A percentile compares a stretch with the other conserved stretches of the same genome.
Conservation (phyloP, 2,888 invertebrate genomes). For the Netelia melanura region DNA sequence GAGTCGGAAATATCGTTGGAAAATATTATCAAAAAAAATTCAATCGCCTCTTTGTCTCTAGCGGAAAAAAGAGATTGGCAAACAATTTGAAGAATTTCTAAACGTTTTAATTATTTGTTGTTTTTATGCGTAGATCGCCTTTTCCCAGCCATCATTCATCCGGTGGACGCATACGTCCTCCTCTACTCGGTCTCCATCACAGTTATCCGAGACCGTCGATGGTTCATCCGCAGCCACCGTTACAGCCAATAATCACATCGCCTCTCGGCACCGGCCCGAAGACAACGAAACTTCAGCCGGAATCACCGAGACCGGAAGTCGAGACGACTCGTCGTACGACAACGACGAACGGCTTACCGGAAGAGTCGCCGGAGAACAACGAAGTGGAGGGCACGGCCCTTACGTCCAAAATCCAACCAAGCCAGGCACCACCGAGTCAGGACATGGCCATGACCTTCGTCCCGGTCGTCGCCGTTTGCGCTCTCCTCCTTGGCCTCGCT, state of each 20-base stretch:
- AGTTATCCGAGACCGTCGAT: slow-evolving; percentile 75
- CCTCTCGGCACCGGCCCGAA: slow-evolving; percentile 74
- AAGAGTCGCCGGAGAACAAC: slow-evolving; percentile 68
- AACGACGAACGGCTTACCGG: slow-evolving; percentile 64
- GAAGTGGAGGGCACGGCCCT: slow-evolving; percentile 76
- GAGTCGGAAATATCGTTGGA: not conserved
- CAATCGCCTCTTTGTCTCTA: no score
- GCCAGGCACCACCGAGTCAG: slow-evolving; percentile 76
- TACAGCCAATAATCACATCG: slow-evolving; percentile 68
- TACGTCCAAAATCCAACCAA: slow-evolving; percentile 78
- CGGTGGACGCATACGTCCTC: slow-evolving; percentile 78
- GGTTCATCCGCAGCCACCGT: slow-evolving; percentile 75
- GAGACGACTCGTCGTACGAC: slow-evolving; percentile 68
- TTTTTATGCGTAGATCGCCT: slow-evolving; percentile 58
- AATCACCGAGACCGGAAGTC: slow-evolving; percentile 64
- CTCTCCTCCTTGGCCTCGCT: slow-evolving; percentile 89
- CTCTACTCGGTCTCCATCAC: slow-evolving; percentile 74
- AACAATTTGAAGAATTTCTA: not conserved
- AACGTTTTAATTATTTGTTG: not conserved
- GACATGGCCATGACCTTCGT: slow-evolving; percentile 89
- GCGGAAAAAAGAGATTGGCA: not conserved
- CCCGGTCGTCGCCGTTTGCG: slow-evolving; percentile 90
- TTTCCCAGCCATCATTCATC: slow-evolving; percentile 75
- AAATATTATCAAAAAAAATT: not conserved
- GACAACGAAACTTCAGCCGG: slow-evolving; percentile 79